Conservation (phyloP, 2,797 vertebrate species). For the Clarias fuscus region DNA sequence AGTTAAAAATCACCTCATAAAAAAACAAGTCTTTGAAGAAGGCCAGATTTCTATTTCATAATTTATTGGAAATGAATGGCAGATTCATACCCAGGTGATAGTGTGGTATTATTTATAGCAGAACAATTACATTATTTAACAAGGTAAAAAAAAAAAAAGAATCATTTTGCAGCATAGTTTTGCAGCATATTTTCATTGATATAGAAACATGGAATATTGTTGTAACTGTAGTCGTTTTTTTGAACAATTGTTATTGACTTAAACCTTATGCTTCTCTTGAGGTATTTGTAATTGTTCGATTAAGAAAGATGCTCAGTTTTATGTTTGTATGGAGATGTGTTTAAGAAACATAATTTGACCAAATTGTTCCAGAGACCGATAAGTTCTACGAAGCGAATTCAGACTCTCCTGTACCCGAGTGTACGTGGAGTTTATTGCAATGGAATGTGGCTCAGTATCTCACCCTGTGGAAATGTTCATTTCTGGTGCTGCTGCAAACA, state of each 20-base stretch:
- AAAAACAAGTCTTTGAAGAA: neutral
- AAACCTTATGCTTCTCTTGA: neutral
- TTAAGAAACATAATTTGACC: neutral
- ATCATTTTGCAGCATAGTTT: neutral
- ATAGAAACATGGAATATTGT: neutral
- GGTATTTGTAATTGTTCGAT: neutral
- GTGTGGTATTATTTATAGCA: neutral
- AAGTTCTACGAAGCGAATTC: neutral
- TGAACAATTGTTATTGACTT: neutral
- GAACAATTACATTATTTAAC: neutral
- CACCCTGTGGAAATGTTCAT: slow-evolving; percentile 37
- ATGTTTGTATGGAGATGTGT: neutral
- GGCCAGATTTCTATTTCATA: neutral
- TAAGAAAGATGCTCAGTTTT: neutral
- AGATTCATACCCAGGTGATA: neutral
- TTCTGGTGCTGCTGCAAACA: slow-evolving; percentile 22
- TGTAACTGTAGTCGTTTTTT: neutral
- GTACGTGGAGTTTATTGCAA: slow-evolving; percentile 36
- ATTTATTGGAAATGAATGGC: slow-evolving; percentile 5
- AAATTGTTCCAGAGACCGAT: neutral
- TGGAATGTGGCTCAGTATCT: slow-evolving; percentile 45
- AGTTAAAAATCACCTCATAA: neutral
- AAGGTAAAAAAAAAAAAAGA: neutral
- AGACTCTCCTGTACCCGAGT: neutral
- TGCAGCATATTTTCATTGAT: neutral